Conservation (phyloP, 2,113 vertebrate species). For the Connochaetes taurinus region DNA sequence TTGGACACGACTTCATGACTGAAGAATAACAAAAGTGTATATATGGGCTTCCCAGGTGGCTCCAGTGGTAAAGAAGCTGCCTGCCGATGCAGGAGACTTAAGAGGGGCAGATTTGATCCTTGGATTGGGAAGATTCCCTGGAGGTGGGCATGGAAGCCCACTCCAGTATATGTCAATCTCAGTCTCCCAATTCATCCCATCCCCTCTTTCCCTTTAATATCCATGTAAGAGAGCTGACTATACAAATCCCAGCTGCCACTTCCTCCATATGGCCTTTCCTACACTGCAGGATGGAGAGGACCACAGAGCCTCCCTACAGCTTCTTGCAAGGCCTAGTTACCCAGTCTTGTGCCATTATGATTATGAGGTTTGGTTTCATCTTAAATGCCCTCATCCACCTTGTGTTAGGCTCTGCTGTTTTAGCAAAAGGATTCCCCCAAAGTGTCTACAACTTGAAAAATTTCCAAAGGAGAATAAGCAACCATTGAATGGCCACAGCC, state of each 20-base stretch:
- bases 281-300: not conserved
- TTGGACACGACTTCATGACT: not conserved
- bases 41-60: not conserved
- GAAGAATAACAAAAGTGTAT: not conserved
- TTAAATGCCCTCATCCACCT: not conserved
- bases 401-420: not conserved
- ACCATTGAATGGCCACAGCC: not conserved
- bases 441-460: not conserved
- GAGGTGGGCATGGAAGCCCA: not conserved
- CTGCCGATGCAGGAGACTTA: not conserved
- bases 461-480: not conserved
- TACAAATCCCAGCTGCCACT: not conserved
- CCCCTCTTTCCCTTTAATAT: not conserved
- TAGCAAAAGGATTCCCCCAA: not conserved
- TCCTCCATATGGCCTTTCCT: no score
- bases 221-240: not conserved
- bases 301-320: rapidly evolving
- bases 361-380: not conserved
- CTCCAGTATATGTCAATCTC: not conserved
- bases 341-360: not conserved
- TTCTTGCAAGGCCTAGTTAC: not conserved
- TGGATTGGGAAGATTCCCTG: not conserved
- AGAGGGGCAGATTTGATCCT: not conserved
- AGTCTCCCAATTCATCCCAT: not conserved
- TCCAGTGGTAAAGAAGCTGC: not conserved